Conservation (phyloP, 2,888 invertebrate genomes). For the Dorcus parallelipipedus region DNA sequence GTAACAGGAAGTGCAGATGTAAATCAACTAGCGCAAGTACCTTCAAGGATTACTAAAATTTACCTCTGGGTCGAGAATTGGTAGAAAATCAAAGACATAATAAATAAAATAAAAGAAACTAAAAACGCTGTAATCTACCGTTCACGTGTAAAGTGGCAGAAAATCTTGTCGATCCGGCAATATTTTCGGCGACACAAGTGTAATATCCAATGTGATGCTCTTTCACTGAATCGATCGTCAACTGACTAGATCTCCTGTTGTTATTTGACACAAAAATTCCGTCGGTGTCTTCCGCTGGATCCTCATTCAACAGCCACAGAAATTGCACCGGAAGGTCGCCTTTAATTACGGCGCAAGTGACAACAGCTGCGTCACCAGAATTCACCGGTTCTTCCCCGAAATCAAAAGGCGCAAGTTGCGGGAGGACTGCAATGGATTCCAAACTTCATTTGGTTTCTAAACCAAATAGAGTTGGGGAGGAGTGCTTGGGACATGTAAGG, state of each 20-base stretch:
- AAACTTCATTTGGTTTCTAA: neutral
- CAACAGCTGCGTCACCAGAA: constrained; percentile 66
- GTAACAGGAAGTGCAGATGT: constrained; percentile 46
- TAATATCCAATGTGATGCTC: constrained; percentile 73
- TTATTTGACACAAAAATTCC: constrained; percentile 52
- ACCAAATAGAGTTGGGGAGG: neutral
- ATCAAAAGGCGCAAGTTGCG: constrained; percentile 57
- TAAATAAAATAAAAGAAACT: constrained; percentile 20
- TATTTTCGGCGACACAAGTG: constrained; percentile 67
- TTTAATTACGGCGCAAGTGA: constrained; percentile 66
- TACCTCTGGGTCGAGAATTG: no score
- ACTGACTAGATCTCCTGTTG: constrained; percentile 52
- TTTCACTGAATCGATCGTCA: constrained; percentile 65
- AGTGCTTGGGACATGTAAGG: no score
- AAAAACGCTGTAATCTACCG: constrained; percentile 51
- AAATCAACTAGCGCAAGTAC: constrained; percentile 39
- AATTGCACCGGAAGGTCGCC: constrained; percentile 72
- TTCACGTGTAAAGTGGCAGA: constrained; percentile 67
- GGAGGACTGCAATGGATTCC: constrained; percentile 40
- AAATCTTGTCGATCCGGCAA: constrained; percentile 64
- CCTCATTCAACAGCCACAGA: constrained; percentile 70
- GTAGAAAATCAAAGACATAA: no score
- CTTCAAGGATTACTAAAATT: no score
- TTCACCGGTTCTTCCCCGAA: constrained; percentile 57
- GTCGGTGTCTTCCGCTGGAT: constrained; percentile 57